These are phyloP conservation scores for Papilio polytes DNA, from an alignment of 1,140 invertebrate species.

Conservation along the genomic window DNA sequence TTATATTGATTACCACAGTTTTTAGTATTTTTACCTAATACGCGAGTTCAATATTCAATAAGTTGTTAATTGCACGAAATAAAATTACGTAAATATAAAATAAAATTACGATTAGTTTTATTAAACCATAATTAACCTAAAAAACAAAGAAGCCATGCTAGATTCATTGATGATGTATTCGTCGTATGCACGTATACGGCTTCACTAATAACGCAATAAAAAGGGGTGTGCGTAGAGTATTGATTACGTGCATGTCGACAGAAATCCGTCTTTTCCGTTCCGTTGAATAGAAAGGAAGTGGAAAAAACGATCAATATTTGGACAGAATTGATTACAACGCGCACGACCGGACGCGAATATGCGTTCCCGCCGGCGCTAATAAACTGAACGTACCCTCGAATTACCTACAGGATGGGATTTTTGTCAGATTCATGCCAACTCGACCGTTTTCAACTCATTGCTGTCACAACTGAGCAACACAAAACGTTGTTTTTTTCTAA, in stretches of 20 bases:
- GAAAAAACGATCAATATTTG: constrained; percentile 80
- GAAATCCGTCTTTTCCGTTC: constrained; percentile 66
- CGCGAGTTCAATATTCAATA: no score
- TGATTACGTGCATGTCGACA: constrained; percentile 66
- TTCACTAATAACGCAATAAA: constrained; percentile 50
- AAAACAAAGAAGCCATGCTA: background rate
- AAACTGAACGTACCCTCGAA: constrained; percentile 62
- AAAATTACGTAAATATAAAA: no score
- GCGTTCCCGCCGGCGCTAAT: constrained; percentile 67
- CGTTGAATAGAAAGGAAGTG: constrained; percentile 65
- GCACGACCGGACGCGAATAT: constrained; percentile 71
- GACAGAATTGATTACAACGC: constrained; percentile 77
- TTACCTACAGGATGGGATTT: constrained; percentile 72
- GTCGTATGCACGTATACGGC: constrained; percentile 42
- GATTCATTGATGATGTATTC: background rate
- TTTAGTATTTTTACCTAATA: background rate
- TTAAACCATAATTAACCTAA: background rate
- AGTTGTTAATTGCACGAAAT: background rate
- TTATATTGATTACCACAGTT: no score
- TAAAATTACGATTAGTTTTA: background rate
- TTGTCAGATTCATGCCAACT: constrained; percentile 74
- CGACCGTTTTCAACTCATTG: constrained; percentile 64
- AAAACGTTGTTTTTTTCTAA: constrained; percentile 54
- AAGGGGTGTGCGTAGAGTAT: constrained; percentile 62
- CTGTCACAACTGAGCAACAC: constrained; percentile 68